These are phyloP conservation scores for Turdus rufiventris DNA, from an alignment of 2,113 vertebrate species.

Conservation along the genomic window DNA sequence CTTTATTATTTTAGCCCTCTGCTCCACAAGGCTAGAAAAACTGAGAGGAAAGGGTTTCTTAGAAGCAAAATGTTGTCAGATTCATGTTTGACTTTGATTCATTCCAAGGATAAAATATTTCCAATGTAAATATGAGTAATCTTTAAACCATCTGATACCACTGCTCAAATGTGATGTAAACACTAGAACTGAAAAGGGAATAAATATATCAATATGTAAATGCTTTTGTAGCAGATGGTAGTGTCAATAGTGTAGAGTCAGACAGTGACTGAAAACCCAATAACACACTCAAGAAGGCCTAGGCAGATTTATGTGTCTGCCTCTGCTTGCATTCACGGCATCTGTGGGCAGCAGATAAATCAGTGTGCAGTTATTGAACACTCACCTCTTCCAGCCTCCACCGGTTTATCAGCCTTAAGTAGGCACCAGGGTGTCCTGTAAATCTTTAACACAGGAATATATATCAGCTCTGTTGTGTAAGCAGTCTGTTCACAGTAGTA, in stretches of 20 bases:
- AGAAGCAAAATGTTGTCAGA: neutral
- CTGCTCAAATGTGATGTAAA: neutral
- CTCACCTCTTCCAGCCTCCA: constrained; percentile 94
- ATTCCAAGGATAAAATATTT: neutral
- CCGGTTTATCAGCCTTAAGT: constrained; percentile 90
- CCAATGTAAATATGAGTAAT: neutral
- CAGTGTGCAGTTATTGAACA: neutral
- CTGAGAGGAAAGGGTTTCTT: neutral
- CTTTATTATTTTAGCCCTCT: neutral
- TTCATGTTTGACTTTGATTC: neutral
- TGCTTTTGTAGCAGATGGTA: neutral
- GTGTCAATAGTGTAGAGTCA: neutral
- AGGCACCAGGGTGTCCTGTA: constrained; percentile 91
- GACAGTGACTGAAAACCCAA: neutral
- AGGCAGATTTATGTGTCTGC: neutral
- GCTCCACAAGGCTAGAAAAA: neutral
- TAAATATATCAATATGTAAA: neutral
- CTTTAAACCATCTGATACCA: neutral
- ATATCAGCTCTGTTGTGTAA: neutral
- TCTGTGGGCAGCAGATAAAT: neutral
- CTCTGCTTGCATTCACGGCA: neutral
- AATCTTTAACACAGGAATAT: constrained; percentile 79
- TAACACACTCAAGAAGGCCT: neutral
- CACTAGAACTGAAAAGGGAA: neutral
- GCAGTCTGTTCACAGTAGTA: neutral